Evolutionary conservation across 2,797 vertebrate genomes (phyloP).

Genomic region (Pseudocheirus occidentalis): DNA sequence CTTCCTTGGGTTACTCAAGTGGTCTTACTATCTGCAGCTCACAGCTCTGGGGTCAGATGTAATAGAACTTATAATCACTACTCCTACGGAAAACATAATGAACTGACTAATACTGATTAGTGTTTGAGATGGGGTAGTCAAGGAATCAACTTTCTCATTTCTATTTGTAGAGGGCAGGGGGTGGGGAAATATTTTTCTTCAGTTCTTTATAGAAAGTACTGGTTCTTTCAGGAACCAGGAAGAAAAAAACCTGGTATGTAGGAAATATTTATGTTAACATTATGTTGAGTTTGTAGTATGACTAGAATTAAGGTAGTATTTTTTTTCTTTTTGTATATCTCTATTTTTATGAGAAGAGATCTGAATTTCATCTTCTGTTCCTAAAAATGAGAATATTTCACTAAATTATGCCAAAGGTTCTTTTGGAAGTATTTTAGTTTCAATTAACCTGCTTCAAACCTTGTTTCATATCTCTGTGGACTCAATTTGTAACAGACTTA

Average conservation of each 20-base stretch:
- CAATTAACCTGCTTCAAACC: neutral
- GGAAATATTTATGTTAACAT: neutral
- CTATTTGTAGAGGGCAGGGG: neutral
- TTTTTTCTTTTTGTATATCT: neutral
- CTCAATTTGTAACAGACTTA: neutral
- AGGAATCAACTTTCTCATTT: too few relatives aligned
- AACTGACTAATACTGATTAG: too few relatives aligned
- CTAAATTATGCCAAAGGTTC: neutral
- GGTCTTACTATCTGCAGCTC: too few relatives aligned
- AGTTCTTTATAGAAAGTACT: neutral
- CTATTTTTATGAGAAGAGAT: neutral
- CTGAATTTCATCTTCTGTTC: neutral
- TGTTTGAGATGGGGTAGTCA: too few relatives aligned
- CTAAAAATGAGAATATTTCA: neutral
- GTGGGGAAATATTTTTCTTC: neutral
- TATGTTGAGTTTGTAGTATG: neutral
- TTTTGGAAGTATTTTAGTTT: neutral
- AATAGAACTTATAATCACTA: too few relatives aligned
- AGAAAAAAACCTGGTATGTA: neutral
- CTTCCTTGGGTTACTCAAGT: too few relatives aligned
- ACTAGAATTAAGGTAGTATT: neutral
- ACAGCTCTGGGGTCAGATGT: too few relatives aligned
- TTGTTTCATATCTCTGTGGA: neutral
- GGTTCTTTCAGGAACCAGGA: neutral
- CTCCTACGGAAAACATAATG: too few relatives aligned